Evolutionary conservation across 2,113 vertebrate species (phyloP), one percentile per base, ranked within the genome.

Genomic region (Felis catus): DNA sequence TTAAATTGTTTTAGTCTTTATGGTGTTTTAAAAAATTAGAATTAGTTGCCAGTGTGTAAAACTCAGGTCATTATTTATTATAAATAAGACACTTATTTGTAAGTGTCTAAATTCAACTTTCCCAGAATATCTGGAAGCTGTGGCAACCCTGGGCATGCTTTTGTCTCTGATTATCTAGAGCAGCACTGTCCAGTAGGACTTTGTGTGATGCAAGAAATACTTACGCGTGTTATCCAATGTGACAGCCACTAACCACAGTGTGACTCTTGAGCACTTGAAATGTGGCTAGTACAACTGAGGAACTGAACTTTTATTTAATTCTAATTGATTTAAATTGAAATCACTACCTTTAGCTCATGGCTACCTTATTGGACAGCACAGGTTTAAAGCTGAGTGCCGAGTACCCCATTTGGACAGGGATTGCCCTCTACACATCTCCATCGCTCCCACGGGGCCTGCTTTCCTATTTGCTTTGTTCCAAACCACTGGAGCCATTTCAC

Each of bases 181-280:
- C 41, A 39, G 41, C 1, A 0, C 1, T 10, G 4, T 55, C 33
- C 55, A 5, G 1, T 4, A 70, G n/a, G 36, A 53, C 91, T 33
- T 31, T 16, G 63, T 19, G 29, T 48, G 39, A 55, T 21, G 7
- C 19, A n/a, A 27, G 48, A 27, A 36, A 5, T 31, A 5, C 7
- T 1, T 53, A 21, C 45, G n/a, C 41, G 18, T 58, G 19, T 39
- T 25, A 3, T 41, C 48, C 29, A 11, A 0, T 2, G 0, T 10
- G 31, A 33, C 7, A 53, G 68, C 58, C 55, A 14, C 63, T 19
- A 29, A 53, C 68, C 36, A 25, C 21, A 19, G 25, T 0, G 0
- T 31, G 68, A 66, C 55, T 55, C 65, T 14, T 15, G 11, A 79
- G 53, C 45, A 12, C 61, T 45, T 68, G 31, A 31, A n/a, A 5